These are phyloP conservation scores for Salvator merianae DNA, from an alignment of 2,113 vertebrate genomes.

Conservation along the genomic window DNA sequence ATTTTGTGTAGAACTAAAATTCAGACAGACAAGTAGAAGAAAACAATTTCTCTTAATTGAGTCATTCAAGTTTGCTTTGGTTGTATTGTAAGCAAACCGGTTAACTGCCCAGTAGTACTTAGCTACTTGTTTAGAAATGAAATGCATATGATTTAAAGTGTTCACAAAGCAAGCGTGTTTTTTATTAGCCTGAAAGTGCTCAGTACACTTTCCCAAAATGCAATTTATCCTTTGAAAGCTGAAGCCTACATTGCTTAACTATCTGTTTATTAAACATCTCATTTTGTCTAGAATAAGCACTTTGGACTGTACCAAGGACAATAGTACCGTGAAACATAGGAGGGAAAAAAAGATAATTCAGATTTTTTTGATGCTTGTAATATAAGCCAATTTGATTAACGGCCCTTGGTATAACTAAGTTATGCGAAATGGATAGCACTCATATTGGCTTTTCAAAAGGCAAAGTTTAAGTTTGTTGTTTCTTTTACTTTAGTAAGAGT, in stretches of 20 bases:
- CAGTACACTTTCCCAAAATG: conserved; percentile 51
- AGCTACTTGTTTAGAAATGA: conserved; percentile 51
- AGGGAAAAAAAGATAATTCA: conserved; percentile 39
- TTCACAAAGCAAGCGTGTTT: conserved; percentile 52
- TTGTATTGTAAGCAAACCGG: conserved; percentile 30
- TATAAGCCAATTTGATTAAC: conserved; percentile 65
- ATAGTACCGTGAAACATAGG: conserved; percentile 50
- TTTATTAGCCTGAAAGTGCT: conserved; percentile 53
- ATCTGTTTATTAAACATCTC: conserved; percentile 65
- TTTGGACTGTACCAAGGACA: conserved; percentile 56
- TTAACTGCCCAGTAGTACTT: conserved; percentile 38
- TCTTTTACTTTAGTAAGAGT: conserved; percentile 51
- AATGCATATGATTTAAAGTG: conserved; percentile 63
- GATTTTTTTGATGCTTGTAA: conserved; percentile 54
- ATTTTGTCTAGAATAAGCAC: conserved; percentile 64
- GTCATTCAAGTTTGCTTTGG: conserved; percentile 26
- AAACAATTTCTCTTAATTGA: background rate
- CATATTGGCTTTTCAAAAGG: conserved; percentile 50
- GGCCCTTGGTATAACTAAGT: conserved; percentile 57
- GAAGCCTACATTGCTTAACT: conserved; percentile 55
- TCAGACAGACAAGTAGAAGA: conserved; percentile 12
- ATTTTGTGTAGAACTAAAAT: background rate
- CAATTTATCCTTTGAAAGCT: conserved; percentile 58
- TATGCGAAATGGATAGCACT: conserved; percentile 53
- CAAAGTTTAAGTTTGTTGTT: conserved; percentile 59